A percentile compares a stretch with the other conserved stretches of the same genome.
phyloP scores from a whole-genome alignment of 2,888 invertebrate genomes.

The Caenorhabditis japonica region DNA sequence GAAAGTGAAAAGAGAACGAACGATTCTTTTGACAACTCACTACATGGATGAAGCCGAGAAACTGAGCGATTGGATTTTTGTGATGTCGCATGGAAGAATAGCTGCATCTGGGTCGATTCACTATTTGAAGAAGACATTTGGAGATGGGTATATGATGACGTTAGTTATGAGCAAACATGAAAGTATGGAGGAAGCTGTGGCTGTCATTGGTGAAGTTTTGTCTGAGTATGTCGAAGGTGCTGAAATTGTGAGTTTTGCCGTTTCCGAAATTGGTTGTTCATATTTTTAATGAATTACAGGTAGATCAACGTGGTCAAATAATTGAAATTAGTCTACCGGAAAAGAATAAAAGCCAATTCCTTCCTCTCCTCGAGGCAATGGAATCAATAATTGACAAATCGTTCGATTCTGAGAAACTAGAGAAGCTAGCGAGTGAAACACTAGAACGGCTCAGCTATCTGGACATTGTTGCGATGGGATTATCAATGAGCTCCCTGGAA shows the following conservation, averaged over 20 bases:
- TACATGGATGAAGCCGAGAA: slow-evolving; percentile 76
- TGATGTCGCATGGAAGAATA: slow-evolving; percentile 71
- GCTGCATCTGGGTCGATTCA: slow-evolving; percentile 67
- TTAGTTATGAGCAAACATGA: slow-evolving; percentile 48
- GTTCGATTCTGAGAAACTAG: slow-evolving; percentile 12
- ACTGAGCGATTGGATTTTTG: slow-evolving; percentile 71
- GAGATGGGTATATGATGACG: slow-evolving; percentile 70
- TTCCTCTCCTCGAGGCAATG: slow-evolving; percentile 62
- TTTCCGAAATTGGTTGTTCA: neutral
- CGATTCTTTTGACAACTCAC: slow-evolving; percentile 74
- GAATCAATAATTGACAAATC: slow-evolving; percentile 51
- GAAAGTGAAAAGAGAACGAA: slow-evolving; percentile 42
- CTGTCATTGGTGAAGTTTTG: no score
- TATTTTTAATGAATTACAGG: slow-evolving; percentile 17
- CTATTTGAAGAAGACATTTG: slow-evolving; percentile 69
- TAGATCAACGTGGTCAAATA: slow-evolving; percentile 49
- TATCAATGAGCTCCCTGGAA: slow-evolving; percentile 72
- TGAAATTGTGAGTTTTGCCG: neutral
- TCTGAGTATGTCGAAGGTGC: neutral
- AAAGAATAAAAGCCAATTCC: slow-evolving; percentile 29
- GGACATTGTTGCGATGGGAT: slow-evolving; percentile 60
- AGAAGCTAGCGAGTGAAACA: neutral
- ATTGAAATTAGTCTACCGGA: slow-evolving; percentile 58
- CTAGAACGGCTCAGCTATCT: slow-evolving; percentile 1
- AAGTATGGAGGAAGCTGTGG: no score